phyloP scores from a whole-genome alignment of 2,888 invertebrate species.

The Lithophane ornitopus region DNA sequence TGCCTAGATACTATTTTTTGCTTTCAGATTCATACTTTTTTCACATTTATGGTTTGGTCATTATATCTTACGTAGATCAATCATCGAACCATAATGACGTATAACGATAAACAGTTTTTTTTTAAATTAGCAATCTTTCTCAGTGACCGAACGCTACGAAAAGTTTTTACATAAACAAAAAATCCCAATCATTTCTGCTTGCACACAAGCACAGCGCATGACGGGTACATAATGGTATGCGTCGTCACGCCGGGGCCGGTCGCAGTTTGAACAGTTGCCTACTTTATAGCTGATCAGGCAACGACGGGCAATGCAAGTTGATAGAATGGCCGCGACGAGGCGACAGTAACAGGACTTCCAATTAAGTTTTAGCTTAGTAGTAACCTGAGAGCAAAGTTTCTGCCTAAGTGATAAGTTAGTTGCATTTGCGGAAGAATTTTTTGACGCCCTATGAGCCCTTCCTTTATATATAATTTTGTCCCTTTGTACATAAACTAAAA shows the following conservation, averaged over 20 bases:
- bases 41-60: background rate
- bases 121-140: background rate
- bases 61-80: too few relatives aligned
- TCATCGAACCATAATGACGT: too few relatives aligned
- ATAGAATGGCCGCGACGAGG: conserved; percentile 17
- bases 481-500: too few relatives aligned
- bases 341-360: background rate
- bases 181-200: background rate
- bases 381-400: background rate
- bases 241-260: conserved; percentile 28
- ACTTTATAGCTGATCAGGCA: conserved; percentile 40
- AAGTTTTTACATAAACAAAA: background rate
- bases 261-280: conserved; percentile 48
- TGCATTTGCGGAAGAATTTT: too few relatives aligned
- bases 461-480: too few relatives aligned
- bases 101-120: too few relatives aligned
- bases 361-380: background rate
- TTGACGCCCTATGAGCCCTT: too few relatives aligned
- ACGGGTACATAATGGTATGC: conserved; percentile 45
- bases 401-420: too few relatives aligned
- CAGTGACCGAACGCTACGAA: too few relatives aligned
- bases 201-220: background rate
- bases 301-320: conserved; percentile 6
- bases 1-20: background rate
- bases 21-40: too few relatives aligned